Evolutionary conservation across 2,113 vertebrate genomes (phyloP), one percentile per base, ranked within the genome.

Genomic region (Apodemus sylvaticus): DNA sequence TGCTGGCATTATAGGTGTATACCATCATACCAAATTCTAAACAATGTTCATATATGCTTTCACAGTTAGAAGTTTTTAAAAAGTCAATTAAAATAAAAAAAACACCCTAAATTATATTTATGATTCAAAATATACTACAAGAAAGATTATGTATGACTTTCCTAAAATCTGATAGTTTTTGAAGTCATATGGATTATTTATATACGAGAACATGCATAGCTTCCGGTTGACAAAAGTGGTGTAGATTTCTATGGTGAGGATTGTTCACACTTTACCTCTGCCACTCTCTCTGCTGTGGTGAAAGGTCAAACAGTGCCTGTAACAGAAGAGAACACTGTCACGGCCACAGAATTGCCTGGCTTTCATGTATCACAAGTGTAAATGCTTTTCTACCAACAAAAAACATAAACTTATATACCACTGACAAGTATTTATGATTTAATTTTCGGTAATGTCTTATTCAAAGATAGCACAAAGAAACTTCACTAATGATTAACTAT

Each of bases 221-320:
- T 95, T 51, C 77, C 31, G 89, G 58, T 5, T 91, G 5, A 82
- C 29, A 91, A 78, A 81, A 11, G 42, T 34, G 64, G 79, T n/a
- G 17, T 79, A 89, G 70, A 70, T 70, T 74, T 94, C 93, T 62
- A 88, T 11, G 26, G 34, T 36, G 71, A 93, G 45, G 85, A 71
- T 34, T 85, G 39, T 66, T 89, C 51, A 81, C 68, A 66, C 90
- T 95, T 98, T 99, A 99, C 99, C 99, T 99, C 96, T 99, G 99
- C 99, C 99, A 99, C 74, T 99, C 98, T 98, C 98, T 99, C 95
- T 99, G 99, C 85, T 99, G 98, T 74, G 99, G 99, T 53, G 99
- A 99, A 39, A 99, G 99, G 36, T 99, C 99, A 99, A 99, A 99
- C 78, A 99, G 96, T 55, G 99, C 99, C 99, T 99, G 98, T 94